A percentile compares a stretch with the other conserved stretches of the same genome.
Conservation (phyloP, 92 coral and sea anemone species). For the Phenganax subtilis region DNA sequence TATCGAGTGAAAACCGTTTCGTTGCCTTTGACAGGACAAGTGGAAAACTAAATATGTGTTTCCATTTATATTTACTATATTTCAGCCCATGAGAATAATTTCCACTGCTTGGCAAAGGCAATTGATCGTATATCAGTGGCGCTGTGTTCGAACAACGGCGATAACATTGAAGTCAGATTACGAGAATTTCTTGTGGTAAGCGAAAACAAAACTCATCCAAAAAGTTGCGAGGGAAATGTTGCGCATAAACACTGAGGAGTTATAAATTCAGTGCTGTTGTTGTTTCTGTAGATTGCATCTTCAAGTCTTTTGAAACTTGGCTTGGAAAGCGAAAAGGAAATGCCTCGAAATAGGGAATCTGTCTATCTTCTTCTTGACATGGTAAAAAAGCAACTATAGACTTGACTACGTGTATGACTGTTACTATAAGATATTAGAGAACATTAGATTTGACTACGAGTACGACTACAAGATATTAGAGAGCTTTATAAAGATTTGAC, state of each 20-base stretch:
- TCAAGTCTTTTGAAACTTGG: slow-evolving; percentile 97
- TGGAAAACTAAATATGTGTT: background rate
- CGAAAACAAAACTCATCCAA: background rate
- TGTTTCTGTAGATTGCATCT: slow-evolving; percentile 68
- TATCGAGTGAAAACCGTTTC: background rate
- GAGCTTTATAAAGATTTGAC: too few species aligned
- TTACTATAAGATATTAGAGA: background rate
- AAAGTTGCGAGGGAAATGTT: background rate
- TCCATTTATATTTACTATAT: background rate
- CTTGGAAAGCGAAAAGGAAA: slow-evolving; percentile 86
- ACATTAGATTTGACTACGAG: too few species aligned
- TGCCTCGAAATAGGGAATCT: slow-evolving; percentile 78
- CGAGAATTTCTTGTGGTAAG: slow-evolving; percentile 90
- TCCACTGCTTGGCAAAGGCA: slow-evolving; percentile 83
- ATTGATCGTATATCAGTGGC: slow-evolving; percentile 77
- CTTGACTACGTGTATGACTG: background rate
- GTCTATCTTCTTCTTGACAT: slow-evolving; percentile 84
- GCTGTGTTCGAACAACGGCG: slow-evolving; percentile 85
- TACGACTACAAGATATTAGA: too few species aligned
- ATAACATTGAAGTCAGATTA: slow-evolving; percentile 78
- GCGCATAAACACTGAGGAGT: background rate
- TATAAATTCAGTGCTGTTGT: background rate
- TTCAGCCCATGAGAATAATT: slow-evolving; percentile 87
- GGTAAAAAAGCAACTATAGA: slow-evolving; percentile 43
- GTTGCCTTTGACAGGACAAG: background rate